phyloP scores from a whole-genome alignment of 2,888 invertebrate genomes.

The Morpho deidamia region DNA sequence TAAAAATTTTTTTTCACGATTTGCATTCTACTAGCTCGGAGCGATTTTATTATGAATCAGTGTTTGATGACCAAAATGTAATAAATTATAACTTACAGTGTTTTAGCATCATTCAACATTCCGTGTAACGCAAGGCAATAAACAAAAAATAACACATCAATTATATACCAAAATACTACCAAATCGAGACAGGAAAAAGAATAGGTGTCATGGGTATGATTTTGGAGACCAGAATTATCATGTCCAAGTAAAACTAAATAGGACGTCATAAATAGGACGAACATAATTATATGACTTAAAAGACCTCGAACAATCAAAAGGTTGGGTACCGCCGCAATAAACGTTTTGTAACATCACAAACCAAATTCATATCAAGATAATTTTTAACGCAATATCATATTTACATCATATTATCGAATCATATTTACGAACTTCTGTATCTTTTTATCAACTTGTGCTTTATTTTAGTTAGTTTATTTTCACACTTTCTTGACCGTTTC shows the following conservation, averaged over 20 bases:
- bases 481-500: constrained; percentile 56
- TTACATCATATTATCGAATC: too few species aligned
- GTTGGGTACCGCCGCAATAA: constrained; percentile 46
- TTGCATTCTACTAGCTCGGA: too few species aligned
- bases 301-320: constrained; percentile 49
- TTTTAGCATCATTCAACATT: constrained; percentile 3
- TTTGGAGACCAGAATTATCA: neutral
- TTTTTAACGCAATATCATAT: too few species aligned
- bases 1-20: too few species aligned
- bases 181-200: neutral
- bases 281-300: constrained; percentile 37
- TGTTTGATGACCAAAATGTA: too few species aligned
- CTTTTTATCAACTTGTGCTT: constrained; percentile 66
- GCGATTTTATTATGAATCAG: too few species aligned
- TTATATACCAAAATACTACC: neutral
- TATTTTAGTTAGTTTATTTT: constrained; percentile 57
- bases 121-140: constrained; percentile 2
- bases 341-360: constrained; percentile 35
- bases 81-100: neutral
- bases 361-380: too few species aligned
- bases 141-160: constrained; percentile 1
- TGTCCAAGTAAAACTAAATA: neutral
- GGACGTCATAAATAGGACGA: constrained; percentile 1
- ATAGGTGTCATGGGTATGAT: neutral
- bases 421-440: constrained; percentile 47